phyloP scores from a whole-genome alignment of 1,140 invertebrate genomes.

The Dryas iulia region DNA sequence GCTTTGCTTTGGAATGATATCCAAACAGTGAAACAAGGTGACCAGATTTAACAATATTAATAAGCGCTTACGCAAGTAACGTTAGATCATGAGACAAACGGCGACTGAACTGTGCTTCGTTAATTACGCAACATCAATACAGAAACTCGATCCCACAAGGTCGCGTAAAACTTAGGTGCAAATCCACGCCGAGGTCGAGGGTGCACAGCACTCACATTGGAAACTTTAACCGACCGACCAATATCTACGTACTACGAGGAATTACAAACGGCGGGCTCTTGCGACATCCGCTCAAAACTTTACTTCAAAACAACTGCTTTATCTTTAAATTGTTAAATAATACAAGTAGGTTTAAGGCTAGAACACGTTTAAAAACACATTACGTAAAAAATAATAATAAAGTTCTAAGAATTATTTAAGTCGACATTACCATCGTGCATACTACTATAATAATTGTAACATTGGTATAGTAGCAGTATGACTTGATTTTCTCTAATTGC shows the following conservation, averaged over 20 bases:
- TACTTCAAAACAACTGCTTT: not conserved
- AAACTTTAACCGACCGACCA: not conserved
- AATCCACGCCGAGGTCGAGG: slow-evolving; percentile 33
- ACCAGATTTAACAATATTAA: not conserved
- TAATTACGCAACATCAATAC: slow-evolving; percentile 36
- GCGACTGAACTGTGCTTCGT: slow-evolving; percentile 13
- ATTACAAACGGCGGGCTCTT: not conserved
- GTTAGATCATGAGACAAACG: slow-evolving; percentile 25
- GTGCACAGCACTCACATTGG: slow-evolving; percentile 15
- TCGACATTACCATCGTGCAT: no score
- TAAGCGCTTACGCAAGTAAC: not conserved
- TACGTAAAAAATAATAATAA: no score
- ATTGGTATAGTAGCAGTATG: no score
- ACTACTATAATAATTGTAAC: no score
- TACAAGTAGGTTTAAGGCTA: not conserved
- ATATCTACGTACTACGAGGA: slow-evolving; percentile 2
- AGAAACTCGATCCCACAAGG: slow-evolving; percentile 37
- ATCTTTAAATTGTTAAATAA: not conserved
- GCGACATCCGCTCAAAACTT: not conserved
- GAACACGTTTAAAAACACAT: not conserved
- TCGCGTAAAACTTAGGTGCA: slow-evolving; percentile 27
- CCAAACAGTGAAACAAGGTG: not conserved
- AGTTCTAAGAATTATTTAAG: no score
- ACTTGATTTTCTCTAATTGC: no score
- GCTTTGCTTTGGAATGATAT: not conserved